phyloP scores from a whole-genome alignment of 2,888 invertebrate genomes.

The Sesamia inferens region DNA sequence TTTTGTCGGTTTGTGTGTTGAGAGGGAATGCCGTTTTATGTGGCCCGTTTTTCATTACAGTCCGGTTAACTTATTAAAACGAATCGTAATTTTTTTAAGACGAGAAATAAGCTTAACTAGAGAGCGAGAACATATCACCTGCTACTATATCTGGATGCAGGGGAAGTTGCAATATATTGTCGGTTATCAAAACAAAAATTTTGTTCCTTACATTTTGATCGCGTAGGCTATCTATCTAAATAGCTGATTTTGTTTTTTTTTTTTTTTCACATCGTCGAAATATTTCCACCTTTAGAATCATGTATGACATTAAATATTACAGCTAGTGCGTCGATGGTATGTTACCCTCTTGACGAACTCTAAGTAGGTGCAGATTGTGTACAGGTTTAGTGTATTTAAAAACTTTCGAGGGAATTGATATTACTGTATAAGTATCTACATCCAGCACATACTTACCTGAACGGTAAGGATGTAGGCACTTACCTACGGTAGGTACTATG shows the following conservation, averaged over 20 bases:
- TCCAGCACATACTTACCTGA: background rate
- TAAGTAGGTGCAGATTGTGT: background rate
- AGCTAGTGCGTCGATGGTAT: background rate
- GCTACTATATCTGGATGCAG: no score
- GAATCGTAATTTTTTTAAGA: background rate
- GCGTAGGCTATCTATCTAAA: background rate
- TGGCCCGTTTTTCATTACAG: slow-evolving; percentile 20
- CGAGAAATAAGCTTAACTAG: background rate
- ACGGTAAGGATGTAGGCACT: no score
- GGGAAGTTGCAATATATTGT: no score
- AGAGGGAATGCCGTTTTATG: slow-evolving; percentile 14
- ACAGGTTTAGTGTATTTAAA: background rate
- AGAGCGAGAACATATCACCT: no score
- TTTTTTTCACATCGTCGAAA: background rate
- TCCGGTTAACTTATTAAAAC: background rate
- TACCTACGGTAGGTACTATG: no score
- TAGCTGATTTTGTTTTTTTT: background rate
- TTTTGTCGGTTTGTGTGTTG: slow-evolving; percentile 44
- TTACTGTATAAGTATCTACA: background rate
- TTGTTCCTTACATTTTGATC: background rate
- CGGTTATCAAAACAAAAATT: no score
- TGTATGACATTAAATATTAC: background rate
- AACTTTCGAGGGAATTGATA: background rate
- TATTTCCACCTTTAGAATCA: no score
- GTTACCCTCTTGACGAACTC: background rate